Evolutionary conservation across 2,888 invertebrate species (phyloP), one percentile per base, ranked within the genome.

Genomic region (Rhagonycha fulva): DNA sequence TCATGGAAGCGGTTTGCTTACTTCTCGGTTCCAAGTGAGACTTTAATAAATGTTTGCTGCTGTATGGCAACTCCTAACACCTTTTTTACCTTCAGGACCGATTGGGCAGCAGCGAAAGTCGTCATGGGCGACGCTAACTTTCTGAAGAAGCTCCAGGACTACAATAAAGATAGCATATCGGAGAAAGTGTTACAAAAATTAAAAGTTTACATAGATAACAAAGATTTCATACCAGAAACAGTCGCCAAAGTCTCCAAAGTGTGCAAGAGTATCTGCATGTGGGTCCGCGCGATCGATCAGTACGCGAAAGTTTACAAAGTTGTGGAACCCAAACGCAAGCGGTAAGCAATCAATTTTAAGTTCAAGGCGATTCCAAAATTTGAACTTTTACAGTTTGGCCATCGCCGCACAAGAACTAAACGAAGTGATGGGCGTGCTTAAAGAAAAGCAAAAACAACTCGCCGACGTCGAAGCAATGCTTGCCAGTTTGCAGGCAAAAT

Each of bases 1-100:
- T 97, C 3, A 96, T 98, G 96, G 97, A 98, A 87, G 94, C 97
- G 9, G 94, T 98, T 10, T 96, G 96, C 87, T 91, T 97, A 78
- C 89, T 98, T 0, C 87, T 97, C 9, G 94, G 93, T 3, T 91
- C 92, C 75, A 97, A 97, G 96, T 96, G 87, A 88, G 91, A 9
- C 10, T 12, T 11, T 0, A 9, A 4, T n/a, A n/a, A 72, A 63
- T 71, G 12, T 7, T 47, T n/a, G 47, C 26, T 26, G 26, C 14
- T 14, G 63, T 66, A 24, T 9, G 26, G 1, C 10, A 9, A 30
- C 11, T 14, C 11, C 3, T 5, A 1, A 3, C 14, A 3, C 26
- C 14, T 30, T 24, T 68, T 30, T 23, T 28, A 74, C 78, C 83
- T 87, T 47, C 82, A 96, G 96, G 84, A 93, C 95, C 9, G 96